Conservation (phyloP, 2,113 vertebrate species). For the Nibea albiflora region DNA sequence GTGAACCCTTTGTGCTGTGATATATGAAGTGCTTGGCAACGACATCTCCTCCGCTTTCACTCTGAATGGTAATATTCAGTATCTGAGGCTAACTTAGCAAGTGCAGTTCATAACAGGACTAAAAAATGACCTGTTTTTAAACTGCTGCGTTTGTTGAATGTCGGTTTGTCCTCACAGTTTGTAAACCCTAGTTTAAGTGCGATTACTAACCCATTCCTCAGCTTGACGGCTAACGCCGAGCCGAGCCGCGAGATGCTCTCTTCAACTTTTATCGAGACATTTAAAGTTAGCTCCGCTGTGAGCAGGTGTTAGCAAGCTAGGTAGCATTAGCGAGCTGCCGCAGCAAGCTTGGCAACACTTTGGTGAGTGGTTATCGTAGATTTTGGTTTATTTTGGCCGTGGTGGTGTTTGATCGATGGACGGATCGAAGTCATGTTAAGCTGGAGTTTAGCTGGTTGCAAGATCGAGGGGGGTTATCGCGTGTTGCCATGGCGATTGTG, state of each 20-base stretch:
- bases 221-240: neutral
- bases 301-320: constrained; percentile 37
- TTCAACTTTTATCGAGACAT: constrained; percentile 44
- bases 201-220: neutral
- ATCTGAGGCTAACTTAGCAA: constrained; percentile 54
- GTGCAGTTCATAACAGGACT: constrained; percentile 21
- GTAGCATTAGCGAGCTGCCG: constrained; percentile 13
- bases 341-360: neutral
- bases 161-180: neutral
- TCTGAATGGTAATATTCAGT: constrained; percentile 46
- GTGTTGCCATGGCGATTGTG: constrained; percentile 70
- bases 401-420: neutral
- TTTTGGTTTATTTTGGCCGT: neutral
- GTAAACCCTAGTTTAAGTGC: no score
- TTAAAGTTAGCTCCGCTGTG: constrained; percentile 40
- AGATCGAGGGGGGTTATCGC: neutral
- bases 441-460: neutral
- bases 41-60: neutral
- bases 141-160: constrained; percentile 1
- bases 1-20: neutral
- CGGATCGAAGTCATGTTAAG: neutral
- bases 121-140: constrained; percentile 31
- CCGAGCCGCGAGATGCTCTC: neutral
- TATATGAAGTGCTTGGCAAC: neutral
- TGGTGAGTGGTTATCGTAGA: neutral